phyloP scores from a whole-genome alignment of 2,113 vertebrate genomes.

The Ctenomys sociabilis region DNA sequence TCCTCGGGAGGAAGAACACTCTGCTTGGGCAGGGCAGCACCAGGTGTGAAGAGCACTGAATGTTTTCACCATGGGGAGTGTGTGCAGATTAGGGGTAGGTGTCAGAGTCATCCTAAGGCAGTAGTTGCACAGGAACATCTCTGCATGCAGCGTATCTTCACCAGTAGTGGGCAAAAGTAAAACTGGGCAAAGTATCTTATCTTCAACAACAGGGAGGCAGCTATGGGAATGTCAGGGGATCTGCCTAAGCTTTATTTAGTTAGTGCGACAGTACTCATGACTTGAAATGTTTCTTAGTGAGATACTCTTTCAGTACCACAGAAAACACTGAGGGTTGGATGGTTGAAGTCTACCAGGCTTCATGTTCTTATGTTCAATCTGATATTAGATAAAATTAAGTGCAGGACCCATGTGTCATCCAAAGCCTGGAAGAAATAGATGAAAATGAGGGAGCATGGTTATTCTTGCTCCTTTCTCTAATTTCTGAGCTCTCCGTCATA shows the following conservation, averaged over 20 bases:
- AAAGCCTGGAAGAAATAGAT: background rate
- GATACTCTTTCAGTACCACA: background rate
- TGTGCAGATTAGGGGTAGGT: background rate
- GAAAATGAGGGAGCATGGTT: slow-evolving; percentile 14
- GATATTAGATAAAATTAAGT: background rate
- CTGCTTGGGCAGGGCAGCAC: background rate
- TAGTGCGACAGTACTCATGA: background rate
- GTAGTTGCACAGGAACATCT: background rate
- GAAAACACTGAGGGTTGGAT: background rate
- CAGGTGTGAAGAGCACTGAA: background rate
- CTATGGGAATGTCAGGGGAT: background rate
- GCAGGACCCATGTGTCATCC: background rate
- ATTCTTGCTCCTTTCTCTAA: slow-evolving; percentile 2
- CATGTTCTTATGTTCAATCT: background rate
- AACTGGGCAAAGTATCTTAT: background rate
- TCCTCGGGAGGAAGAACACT: background rate
- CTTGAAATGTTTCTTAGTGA: slow-evolving; percentile 3
- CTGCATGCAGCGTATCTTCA: background rate
- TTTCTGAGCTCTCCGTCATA: slow-evolving; percentile 45
- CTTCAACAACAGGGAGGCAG: background rate
- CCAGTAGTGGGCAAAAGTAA: background rate
- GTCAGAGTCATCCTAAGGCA: background rate
- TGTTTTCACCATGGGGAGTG: background rate
- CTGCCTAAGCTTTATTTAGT: background rate
- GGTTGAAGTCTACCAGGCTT: background rate